A percentile compares a stretch with the other conserved stretches of the same genome.
These are phyloP conservation scores for Hystrix cristata DNA, from an alignment of 2,113 vertebrate species.

Conservation along the genomic window DNA sequence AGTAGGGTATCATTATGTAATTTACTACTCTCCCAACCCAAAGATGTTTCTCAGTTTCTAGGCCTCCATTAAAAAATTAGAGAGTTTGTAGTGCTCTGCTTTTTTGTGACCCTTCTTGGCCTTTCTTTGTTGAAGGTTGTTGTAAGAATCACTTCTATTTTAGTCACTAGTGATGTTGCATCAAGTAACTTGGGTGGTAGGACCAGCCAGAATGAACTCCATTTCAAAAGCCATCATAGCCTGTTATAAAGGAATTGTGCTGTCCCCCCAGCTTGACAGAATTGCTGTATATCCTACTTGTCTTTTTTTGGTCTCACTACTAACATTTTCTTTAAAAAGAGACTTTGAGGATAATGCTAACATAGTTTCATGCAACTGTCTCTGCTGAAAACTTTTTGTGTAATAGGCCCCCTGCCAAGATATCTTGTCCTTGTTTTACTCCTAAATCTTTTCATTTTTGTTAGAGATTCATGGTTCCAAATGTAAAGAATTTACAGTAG, in stretches of 20 bases:
- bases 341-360: not conserved
- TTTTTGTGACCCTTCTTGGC: not conserved
- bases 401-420: not conserved
- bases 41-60: not conserved
- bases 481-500: not conserved
- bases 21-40: not conserved
- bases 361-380: not conserved
- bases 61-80: not conserved
- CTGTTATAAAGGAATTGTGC: conserved; percentile 17
- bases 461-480: not conserved
- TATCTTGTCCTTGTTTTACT: not conserved
- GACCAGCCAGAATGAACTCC: not conserved
- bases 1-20: not conserved
- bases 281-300: not conserved
- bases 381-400: not conserved
- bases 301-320: not conserved
- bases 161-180: not conserved
- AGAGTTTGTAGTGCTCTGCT: not conserved
- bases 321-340: not conserved
- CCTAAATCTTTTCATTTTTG: not conserved
- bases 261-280: not conserved
- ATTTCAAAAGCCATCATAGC: conserved; percentile 25
- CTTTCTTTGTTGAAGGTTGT: conserved; percentile 7
- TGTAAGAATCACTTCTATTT: not conserved
- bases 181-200: not conserved